A percentile compares a stretch with the other conserved stretches of the same genome.
Evolutionary conservation across 2,888 invertebrate genomes (phyloP).

Genomic region (Ichneumoninae sp.): DNA sequence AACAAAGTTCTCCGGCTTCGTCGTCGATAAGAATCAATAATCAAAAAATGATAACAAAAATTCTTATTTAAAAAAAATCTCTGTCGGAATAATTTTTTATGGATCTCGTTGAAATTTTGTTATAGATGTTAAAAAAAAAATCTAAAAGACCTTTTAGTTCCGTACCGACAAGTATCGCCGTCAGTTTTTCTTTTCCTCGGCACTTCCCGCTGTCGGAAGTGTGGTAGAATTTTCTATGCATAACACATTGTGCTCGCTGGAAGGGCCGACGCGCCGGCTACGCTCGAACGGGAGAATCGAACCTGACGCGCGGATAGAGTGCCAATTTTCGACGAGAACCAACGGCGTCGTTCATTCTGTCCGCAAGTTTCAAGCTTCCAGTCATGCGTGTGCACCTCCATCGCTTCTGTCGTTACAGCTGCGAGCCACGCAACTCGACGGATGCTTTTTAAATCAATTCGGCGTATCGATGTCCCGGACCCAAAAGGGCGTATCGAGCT

Average conservation of each 20-base stretch:
- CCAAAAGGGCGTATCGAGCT: neutral
- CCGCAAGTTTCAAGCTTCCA: slow-evolving; percentile 12
- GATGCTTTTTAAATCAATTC: neutral
- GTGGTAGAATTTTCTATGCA: slow-evolving; percentile 49
- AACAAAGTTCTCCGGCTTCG: no score
- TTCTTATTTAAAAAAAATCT: no score
- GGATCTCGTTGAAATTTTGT: no score
- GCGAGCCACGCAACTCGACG: neutral
- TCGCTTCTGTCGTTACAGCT: slow-evolving; percentile 10
- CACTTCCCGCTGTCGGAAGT: neutral
- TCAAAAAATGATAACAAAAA: no score
- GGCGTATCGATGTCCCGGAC: neutral
- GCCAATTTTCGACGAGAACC: slow-evolving; percentile 49
- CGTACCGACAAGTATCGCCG: slow-evolving; percentile 5
- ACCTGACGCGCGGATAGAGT: slow-evolving; percentile 38
- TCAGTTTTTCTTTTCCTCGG: slow-evolving; percentile 12
- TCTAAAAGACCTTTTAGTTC: neutral
- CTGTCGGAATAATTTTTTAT: no score
- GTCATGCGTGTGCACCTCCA: slow-evolving; percentile 2
- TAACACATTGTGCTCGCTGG: slow-evolving; percentile 48
- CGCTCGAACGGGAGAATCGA: slow-evolving; percentile 27
- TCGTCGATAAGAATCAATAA: no score
- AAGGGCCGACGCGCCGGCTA: neutral
- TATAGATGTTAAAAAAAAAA: neutral
- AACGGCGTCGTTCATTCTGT: slow-evolving; percentile 39